Base-by-base conservation (phyloP, 2,797 vertebrate genomes). In the Galagoides demidoff region DNA sequence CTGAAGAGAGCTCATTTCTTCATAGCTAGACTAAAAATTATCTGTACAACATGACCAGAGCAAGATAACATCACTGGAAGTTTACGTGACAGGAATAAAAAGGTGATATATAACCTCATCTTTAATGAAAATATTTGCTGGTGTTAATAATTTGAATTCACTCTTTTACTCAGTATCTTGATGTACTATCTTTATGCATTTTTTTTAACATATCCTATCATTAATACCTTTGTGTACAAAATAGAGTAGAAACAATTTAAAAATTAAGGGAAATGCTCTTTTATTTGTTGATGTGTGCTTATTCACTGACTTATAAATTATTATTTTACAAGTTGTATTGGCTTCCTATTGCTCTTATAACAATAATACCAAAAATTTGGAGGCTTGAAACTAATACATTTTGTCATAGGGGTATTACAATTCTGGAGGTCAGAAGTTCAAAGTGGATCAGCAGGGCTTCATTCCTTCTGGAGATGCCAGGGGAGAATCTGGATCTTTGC, bases 1-100 rank as follows among this genome's bases (percentile, higher is more conserved):
- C 10, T 89, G 66, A 83, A 20, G 78, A 43, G 45, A 3, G 4
- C 64, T 89, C 83, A 34, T 39, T 81, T 85, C 31, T 39, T 81
- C 85, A 74, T 85, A 87, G 34, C 25, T 49, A 96, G 78, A 93
- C 78, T 73, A 82, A n/a, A 97, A 92, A 12, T 7, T 34, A 29
- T 77, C 71, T 7, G 37, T 22, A 43, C 19, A 85, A 73, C 16
- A 64, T 96, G 88, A 68, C 25, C 55, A 92, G 49, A 34, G 49
- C 5, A 94, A 85, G 84, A 83, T 68, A 82, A 73, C 12, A 73
- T 55, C 34, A 78, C n/a, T 52, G 37, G 45, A 71, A 74, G 79
- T 78, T 57, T 49, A 22, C 14, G 23, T n/a, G 31, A 7, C 0
- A 61, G 85, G 23, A 85, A 89, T 83, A n/a, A 74, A 83, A 55